These are phyloP conservation scores for Doryteuthis pealeii DNA, from an alignment of 1,140 invertebrate genomes.

Conservation along the genomic window DNA sequence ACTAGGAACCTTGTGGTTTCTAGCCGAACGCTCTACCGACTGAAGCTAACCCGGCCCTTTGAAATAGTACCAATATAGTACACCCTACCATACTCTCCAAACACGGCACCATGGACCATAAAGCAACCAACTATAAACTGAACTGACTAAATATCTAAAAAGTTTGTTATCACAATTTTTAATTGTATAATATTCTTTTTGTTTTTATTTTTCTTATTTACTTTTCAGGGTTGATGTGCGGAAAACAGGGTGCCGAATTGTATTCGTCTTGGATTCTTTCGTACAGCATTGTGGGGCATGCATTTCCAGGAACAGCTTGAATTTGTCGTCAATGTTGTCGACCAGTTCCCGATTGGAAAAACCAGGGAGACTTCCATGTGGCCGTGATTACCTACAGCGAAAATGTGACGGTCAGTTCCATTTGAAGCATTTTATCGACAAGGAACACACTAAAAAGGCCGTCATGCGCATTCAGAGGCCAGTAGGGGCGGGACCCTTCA, in stretches of 20 bases:
- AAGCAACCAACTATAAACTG: no score
- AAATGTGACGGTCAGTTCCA: conserved; percentile 25
- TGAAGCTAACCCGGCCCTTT: no score
- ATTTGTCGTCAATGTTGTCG: conserved; percentile 27
- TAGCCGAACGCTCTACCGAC: no score
- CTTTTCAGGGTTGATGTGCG: not conserved
- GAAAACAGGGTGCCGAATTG: conserved; percentile 22
- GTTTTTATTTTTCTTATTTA: no score
- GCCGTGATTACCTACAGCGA: conserved; percentile 29
- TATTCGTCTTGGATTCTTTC: conserved; percentile 28
- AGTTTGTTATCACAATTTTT: no score
- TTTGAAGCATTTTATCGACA: conserved; percentile 21
- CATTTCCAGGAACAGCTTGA: conserved; percentile 26
- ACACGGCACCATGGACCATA: no score
- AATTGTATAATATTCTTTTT: no score
- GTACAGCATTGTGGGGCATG: conserved; percentile 22
- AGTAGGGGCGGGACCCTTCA: conserved; percentile 25
- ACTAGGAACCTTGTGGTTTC: no score
- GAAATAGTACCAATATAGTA: no score
- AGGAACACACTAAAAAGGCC: conserved; percentile 24
- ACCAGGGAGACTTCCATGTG: conserved; percentile 23
- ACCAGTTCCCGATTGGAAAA: conserved; percentile 20
- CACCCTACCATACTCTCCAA: no score
- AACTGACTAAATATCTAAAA: no score
- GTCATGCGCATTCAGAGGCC: conserved; percentile 26